phyloP scores from a whole-genome alignment of 2,888 invertebrate genomes.

The Mythimna loreyi region DNA sequence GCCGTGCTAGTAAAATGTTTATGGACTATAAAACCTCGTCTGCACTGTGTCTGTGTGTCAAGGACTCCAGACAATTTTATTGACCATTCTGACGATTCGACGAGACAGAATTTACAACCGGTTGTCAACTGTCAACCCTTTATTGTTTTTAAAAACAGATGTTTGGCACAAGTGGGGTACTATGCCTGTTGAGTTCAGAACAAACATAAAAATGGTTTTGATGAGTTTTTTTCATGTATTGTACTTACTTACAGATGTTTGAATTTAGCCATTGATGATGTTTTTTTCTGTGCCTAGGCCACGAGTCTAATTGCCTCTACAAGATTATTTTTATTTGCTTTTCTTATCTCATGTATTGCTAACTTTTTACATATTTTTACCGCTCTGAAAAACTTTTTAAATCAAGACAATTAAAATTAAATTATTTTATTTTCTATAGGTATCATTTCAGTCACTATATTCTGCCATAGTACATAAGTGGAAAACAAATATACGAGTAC shows the following conservation, averaged over 20 bases:
- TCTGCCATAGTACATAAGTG: too few relatives aligned
- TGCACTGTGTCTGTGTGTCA: constrained; percentile 89
- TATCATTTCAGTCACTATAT: too few relatives aligned
- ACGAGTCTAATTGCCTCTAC: not conserved
- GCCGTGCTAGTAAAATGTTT: constrained; percentile 91
- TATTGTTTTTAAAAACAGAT: constrained; percentile 72
- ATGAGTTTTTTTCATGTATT: constrained; percentile 5
- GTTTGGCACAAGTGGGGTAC: constrained; percentile 48
- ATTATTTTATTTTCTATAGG: too few relatives aligned
- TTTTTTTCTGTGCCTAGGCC: not conserved
- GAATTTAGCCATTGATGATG: not conserved
- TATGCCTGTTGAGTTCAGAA: constrained; percentile 29
- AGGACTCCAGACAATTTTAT: constrained; percentile 89
- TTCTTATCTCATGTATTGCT: too few relatives aligned
- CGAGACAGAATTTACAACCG: constrained; percentile 77
- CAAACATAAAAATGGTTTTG: constrained; percentile 23
- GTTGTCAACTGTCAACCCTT: constrained; percentile 74
- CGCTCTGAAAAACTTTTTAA: not conserved
- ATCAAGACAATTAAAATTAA: too few relatives aligned
- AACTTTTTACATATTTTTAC: too few relatives aligned
- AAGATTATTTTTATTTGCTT: not conserved
- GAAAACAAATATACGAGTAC: too few relatives aligned
- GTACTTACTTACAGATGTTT: constrained; percentile 44
- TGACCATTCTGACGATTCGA: constrained; percentile 80
- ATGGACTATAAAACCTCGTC: constrained; percentile 90